Evolutionary conservation across 2,113 vertebrate species (phyloP), one percentile per base, ranked within the genome.

Genomic region (Pachyramphus minor): DNA sequence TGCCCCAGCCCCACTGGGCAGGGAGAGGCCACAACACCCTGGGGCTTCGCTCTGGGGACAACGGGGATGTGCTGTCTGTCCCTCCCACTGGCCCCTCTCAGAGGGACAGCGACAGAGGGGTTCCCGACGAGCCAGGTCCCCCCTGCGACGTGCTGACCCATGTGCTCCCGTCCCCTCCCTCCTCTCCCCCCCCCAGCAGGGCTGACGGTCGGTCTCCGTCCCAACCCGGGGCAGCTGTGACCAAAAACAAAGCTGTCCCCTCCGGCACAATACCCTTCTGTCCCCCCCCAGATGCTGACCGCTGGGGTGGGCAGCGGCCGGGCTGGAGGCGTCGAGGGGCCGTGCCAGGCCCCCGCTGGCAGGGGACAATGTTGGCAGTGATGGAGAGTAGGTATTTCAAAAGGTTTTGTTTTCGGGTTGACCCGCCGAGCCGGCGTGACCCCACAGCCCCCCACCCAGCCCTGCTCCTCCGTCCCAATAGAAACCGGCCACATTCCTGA

Each of bases 301-400:
- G 81, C 94, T 95, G 97, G 87, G 93, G 96, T 97, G 98, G 98
- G 97, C 98, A 97, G 97, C 73, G 97, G 97, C 98, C 90, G 80
- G 97, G 96, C 95, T 96, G 95, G 96, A 98, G 98, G 97, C 96
- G 96, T 97, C 89, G 94, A 97, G 94, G 98, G 98, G 97, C 97
- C 74, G 98, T 98, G 98, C 98, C 98, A 98, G 98, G 98, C 98
- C 97, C 98, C 98, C 95, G 98, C 97, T 98, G 98, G 98, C 98
- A 97, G 97, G 92, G 97, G 97, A 98, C 98, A 98, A 98, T 98
- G 97, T 98, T 98, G 97, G 97, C 98, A 98, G 98, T 98, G 98
- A 98, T 98, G 98, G 97, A 98, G 98, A 98, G 98, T 98, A 98
- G 97, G 95, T 96, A 97, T 98, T 98, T 98, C 98, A 98, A 98